Evolutionary conservation across 2,888 invertebrate genomes (phyloP).

Genomic region (Pristionchus japonicus): DNA sequence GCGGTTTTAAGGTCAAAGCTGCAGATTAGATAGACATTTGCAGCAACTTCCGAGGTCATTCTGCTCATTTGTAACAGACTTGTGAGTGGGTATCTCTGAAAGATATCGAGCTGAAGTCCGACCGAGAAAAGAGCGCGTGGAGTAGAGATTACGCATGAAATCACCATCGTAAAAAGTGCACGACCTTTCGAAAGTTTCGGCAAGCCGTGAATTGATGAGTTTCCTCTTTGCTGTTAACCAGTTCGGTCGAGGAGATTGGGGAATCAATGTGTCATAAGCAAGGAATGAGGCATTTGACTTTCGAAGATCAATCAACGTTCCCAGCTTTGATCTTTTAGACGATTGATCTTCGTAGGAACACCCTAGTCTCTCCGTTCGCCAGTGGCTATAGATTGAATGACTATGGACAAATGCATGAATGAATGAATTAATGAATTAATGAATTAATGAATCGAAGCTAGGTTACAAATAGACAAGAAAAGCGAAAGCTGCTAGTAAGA

Average conservation of each 20-base stretch:
- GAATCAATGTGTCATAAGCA: not conserved
- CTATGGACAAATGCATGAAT: too few relatives aligned
- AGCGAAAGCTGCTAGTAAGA: too few relatives aligned
- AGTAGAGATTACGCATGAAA: not conserved
- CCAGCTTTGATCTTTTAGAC: too few relatives aligned
- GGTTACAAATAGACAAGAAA: too few relatives aligned
- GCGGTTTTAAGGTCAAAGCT: not conserved
- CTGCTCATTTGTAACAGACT: not conserved
- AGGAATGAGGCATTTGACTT: too few relatives aligned
- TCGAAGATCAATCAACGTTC: too few relatives aligned
- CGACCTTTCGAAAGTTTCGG: not conserved
- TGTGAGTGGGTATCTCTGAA: not conserved
- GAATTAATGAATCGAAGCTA: too few relatives aligned
- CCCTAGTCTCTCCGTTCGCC: too few relatives aligned
- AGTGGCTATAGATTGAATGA: too few relatives aligned
- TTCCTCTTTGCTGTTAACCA: not conserved
- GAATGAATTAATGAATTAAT: too few relatives aligned
- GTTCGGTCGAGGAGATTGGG: not conserved
- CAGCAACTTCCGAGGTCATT: not conserved
- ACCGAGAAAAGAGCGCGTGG: not conserved
- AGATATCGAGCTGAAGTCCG: too few relatives aligned
- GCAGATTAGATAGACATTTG: not conserved
- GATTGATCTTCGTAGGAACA: too few relatives aligned
- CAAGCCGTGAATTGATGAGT: conserved; percentile 27
- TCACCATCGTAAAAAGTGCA: not conserved